phyloP scores from a whole-genome alignment of 2,797 vertebrate species.

The Sitta carolinensis region DNA sequence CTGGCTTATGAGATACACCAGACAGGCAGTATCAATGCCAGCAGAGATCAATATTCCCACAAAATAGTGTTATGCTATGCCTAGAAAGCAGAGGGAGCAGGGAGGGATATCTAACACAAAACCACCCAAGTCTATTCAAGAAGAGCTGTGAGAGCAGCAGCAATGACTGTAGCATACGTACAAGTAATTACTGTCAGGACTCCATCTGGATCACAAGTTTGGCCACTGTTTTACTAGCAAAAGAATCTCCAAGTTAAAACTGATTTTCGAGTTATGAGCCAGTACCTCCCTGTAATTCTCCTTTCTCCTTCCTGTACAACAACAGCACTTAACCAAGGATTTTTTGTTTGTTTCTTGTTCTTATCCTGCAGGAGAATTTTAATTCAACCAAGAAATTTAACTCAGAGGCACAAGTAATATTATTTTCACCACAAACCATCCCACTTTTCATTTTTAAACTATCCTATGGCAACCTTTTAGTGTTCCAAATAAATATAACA shows the following conservation, averaged over 20 bases:
- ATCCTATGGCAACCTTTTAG: neutral
- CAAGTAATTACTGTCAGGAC: slow-evolving; percentile 45
- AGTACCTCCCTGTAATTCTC: slow-evolving; percentile 6
- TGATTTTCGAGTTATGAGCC: neutral
- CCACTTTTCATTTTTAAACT: neutral
- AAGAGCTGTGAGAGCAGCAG: slow-evolving; percentile 19
- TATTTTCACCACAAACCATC: neutral
- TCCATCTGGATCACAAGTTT: slow-evolving; percentile 38
- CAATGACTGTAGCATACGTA: neutral
- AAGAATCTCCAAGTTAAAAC: neutral
- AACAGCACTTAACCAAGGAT: neutral
- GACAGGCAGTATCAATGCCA: slow-evolving; percentile 45
- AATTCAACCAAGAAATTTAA: neutral
- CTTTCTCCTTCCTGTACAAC: neutral
- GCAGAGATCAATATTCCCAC: slow-evolving; percentile 66
- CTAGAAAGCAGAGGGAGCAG: slow-evolving; percentile 72
- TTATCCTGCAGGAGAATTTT: neutral
- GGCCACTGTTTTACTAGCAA: neutral
- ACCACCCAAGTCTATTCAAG: slow-evolving; percentile 32
- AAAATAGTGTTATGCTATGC: slow-evolving; percentile 58
- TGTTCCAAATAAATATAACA: neutral
- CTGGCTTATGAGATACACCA: slow-evolving; percentile 50
- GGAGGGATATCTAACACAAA: slow-evolving; percentile 62
- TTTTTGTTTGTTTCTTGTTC: neutral
- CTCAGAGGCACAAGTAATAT: neutral